Conservation (phyloP, 2,113 vertebrate species). For the Dissostichus mawsoni region DNA sequence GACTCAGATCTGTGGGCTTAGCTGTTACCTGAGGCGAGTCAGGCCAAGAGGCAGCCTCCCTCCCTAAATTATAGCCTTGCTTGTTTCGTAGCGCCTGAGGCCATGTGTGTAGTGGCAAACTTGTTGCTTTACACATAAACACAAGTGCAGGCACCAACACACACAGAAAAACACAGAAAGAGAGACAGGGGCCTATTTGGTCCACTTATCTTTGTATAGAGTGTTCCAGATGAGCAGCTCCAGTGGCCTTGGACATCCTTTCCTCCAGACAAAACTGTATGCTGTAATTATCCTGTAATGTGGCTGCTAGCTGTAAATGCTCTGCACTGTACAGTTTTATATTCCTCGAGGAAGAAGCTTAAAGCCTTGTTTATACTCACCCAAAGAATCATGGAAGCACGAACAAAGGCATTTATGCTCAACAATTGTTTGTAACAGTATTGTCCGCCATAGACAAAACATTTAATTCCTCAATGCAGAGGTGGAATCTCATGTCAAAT, state of each 20-base stretch:
- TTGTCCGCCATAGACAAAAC: too few species aligned
- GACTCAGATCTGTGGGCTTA: conserved; percentile 74
- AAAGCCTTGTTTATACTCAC: conserved; percentile 28
- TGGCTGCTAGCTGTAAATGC: conserved; percentile 53
- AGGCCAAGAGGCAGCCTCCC: conserved; percentile 63
- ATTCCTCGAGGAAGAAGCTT: conserved; percentile 32
- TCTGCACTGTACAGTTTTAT: conserved; percentile 19
- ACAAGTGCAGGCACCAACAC: conserved; percentile 49
- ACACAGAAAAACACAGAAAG: conserved; percentile 41
- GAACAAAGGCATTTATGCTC: too few species aligned
- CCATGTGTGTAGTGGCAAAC: conserved; percentile 52
- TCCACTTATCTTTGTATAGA: conserved; percentile 70
- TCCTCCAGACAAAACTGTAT: conserved; percentile 50
- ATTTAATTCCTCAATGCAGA: too few species aligned
- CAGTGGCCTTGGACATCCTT: conserved; percentile 53
- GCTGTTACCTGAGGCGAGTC: conserved; percentile 80
- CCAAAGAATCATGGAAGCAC: too few species aligned
- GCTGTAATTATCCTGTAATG: conserved; percentile 77
- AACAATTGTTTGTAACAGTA: too few species aligned
- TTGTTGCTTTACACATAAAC: conserved; percentile 67
- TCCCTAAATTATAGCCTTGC: conserved; percentile 77
- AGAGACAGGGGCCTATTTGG: conserved; percentile 33
- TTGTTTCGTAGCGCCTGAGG: conserved; percentile 58
- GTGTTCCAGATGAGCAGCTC: conserved; percentile 73
- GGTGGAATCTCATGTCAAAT: too few species aligned